These are phyloP conservation scores for Antheraea yamamai DNA, from an alignment of 2,888 invertebrate genomes.

Conservation along the genomic window DNA sequence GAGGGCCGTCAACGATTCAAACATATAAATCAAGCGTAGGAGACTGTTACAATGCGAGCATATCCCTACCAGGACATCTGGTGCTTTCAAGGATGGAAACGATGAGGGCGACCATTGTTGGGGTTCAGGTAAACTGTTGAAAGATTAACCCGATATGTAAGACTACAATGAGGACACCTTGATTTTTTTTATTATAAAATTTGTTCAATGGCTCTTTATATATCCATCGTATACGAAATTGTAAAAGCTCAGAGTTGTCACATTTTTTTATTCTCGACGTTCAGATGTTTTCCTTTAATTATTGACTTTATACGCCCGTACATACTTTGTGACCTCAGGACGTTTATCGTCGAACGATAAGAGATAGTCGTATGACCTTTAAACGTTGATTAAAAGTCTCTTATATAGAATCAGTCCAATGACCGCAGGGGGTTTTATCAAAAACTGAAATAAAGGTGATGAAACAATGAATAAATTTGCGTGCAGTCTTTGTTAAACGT, in stretches of 20 bases:
- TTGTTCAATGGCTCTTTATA: constrained; percentile 45
- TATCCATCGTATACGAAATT: constrained; percentile 24
- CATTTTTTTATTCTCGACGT: constrained; percentile 1
- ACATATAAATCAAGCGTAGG: constrained; percentile 77
- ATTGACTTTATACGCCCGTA: constrained; percentile 43
- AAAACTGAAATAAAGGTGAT: background rate
- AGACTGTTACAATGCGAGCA: constrained; percentile 62
- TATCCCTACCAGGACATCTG: constrained; percentile 75
- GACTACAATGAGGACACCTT: constrained; percentile 74
- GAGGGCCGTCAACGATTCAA: constrained; percentile 67
- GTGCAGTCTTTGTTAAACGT: background rate
- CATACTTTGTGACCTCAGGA: constrained; percentile 58
- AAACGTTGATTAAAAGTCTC: constrained; percentile 70
- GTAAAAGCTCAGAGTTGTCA: background rate
- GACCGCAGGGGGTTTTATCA: constrained; percentile 57
- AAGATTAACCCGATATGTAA: constrained; percentile 78
- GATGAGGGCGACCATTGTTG: constrained; percentile 66
- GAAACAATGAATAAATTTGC: background rate
- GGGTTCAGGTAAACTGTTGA: constrained; percentile 64
- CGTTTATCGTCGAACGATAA: constrained; percentile 72
- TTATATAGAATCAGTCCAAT: constrained; percentile 63
- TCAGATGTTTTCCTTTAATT: constrained; percentile 2
- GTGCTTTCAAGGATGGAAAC: constrained; percentile 55
- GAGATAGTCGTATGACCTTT: constrained; percentile 74
- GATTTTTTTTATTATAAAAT: constrained; percentile 43